These are phyloP conservation scores for Hydropotes inermis DNA, from an alignment of 2,113 vertebrate genomes.

Conservation along the genomic window DNA sequence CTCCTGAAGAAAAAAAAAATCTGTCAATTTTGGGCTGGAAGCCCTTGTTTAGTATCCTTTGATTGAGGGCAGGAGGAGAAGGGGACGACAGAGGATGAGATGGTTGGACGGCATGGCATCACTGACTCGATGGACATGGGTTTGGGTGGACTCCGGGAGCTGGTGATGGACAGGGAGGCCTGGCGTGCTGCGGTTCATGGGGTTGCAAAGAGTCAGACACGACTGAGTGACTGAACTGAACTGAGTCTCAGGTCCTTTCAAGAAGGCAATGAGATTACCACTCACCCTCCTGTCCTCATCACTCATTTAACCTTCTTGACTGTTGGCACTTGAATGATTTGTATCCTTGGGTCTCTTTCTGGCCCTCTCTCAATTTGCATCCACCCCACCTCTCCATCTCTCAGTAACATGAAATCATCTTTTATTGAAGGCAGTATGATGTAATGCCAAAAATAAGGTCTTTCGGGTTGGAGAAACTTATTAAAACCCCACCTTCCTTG, in stretches of 20 bases:
- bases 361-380: neutral
- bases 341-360: neutral
- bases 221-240: neutral
- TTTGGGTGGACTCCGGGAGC: neutral
- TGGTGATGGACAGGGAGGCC: too few relatives aligned
- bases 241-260: neutral
- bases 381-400: neutral
- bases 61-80: neutral
- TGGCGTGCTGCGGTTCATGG: neutral
- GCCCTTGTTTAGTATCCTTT: neutral
- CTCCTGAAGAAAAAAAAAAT: neutral
- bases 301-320: neutral
- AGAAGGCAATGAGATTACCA: neutral
- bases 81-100: neutral
- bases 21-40: neutral
- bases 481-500: neutral
- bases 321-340: neutral
- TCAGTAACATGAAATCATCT: neutral
- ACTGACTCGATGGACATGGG: accelerated
- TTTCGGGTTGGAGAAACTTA: neutral
- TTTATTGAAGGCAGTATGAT: neutral
- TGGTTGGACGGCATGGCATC: neutral
- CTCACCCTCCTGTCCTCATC: neutral
- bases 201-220: neutral
- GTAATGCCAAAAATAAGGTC: neutral